These are phyloP conservation scores for Drosophila lacteicornis DNA, from an alignment of 1,140 invertebrate species.

Conservation along the genomic window DNA sequence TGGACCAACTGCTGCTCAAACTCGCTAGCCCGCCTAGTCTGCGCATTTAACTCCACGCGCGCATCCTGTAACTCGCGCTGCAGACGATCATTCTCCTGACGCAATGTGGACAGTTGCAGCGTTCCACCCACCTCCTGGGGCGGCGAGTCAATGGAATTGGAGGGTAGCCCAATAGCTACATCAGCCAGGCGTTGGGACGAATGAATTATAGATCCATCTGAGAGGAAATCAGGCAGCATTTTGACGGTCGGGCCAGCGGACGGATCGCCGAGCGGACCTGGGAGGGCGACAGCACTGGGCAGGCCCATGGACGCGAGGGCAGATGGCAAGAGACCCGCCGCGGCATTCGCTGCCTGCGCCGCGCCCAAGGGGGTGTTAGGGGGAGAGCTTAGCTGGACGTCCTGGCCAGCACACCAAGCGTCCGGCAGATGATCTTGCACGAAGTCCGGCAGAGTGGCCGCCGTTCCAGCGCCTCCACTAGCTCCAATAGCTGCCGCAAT, in stretches of 20 bases:
- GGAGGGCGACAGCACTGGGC: slow-evolving; percentile 32
- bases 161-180: slow-evolving; percentile 80
- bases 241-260: slow-evolving; percentile 70
- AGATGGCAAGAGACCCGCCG: slow-evolving; percentile 39
- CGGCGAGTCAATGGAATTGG: slow-evolving; percentile 79
- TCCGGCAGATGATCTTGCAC: slow-evolving; percentile 88
- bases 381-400: slow-evolving; percentile 73
- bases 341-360: slow-evolving; percentile 83
- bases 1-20: slow-evolving; percentile 87
- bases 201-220: slow-evolving; percentile 89
- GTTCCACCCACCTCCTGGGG: slow-evolving; percentile 64
- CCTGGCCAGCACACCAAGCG: slow-evolving; percentile 84
- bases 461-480: slow-evolving; percentile 28
- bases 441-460: slow-evolving; percentile 86
- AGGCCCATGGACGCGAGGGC: slow-evolving; percentile 26
- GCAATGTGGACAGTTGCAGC: slow-evolving; percentile 78
- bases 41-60: slow-evolving; percentile 86
- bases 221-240: slow-evolving; percentile 90
- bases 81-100: slow-evolving; percentile 87
- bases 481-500: slow-evolving; percentile 38
- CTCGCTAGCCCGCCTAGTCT: slow-evolving; percentile 85
- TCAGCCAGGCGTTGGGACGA: slow-evolving; percentile 85
- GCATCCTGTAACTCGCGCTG: slow-evolving; percentile 86
- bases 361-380: slow-evolving; percentile 73
- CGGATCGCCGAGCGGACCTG: slow-evolving; percentile 23